Base-by-base conservation (phyloP, 2,888 invertebrate genomes). In the Epirrhoe alternata region DNA sequence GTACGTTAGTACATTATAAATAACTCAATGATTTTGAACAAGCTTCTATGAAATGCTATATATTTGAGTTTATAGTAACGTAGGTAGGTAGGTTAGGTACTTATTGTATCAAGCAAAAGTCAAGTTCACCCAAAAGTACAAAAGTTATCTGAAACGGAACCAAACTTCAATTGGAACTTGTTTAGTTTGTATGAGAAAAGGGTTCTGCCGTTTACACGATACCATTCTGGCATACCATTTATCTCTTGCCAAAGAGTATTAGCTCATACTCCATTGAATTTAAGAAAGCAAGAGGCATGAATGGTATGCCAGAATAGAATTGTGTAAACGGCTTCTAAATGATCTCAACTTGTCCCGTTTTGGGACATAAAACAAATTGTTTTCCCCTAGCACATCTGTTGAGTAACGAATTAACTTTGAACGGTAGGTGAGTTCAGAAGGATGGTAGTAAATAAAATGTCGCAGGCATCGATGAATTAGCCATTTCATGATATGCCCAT, bases 331-430 rank as follows among this genome's bases (percentile, higher is more conserved):
- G 38, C 31, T 16, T 52, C 31, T 55, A 35, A 31, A 42, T 60
- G 38, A 52, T 52, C 52, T 52, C 52, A 60, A 42, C 45, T 60
- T 45, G 42, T 42, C 31, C 60, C 52, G 52, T 60, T 60, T 51
- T 50, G 50, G 58, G 50, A 33, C 50, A 58, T 58, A 51, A 58
- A 58, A 8, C 58, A 58, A 58, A 50, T 56, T 56, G 56, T 56
- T 51, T 58, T 33, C 47, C 17, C 50, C 38, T 24, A 1, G 35
- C 12, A 50, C 35, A 58, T 57, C 49, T 58, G 49, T 50, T 5
- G 35, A 35, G 57, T 58, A 58, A 35, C 38, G 49, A 58, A 50
- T 58, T 58, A 51, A 58, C 50, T 58, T 58, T 14, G 12, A 17
- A 30, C 8, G 30, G 42, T 45, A 47, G 47, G 47, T 47, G 16